Evolutionary conservation across 2,797 vertebrate species (phyloP), one percentile per base, ranked within the genome.

Genomic region (Cyclura pinguis): DNA sequence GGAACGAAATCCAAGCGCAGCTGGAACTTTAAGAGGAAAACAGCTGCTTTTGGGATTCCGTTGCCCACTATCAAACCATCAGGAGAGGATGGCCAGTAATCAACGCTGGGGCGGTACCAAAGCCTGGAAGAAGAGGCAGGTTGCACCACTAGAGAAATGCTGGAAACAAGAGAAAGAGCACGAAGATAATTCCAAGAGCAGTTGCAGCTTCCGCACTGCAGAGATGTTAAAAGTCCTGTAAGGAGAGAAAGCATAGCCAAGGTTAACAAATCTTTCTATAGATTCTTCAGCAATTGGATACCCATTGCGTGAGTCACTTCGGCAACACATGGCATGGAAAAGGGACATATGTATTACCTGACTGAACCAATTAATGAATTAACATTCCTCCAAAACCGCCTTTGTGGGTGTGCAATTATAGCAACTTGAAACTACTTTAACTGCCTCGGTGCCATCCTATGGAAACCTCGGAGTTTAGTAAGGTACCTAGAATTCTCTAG

Each of bases 11-110:
- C 98, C 98, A 98, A 98, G 98, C 96, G 98, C 98, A 99, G 99
- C 98, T 98, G 98, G 96, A 96, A 89, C 91, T 92, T 93, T 95
- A 91, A 95, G 93, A 94, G 67, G 94, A 97, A 97, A 96, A 98
- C 99, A 99, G 98, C 99, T 99, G 98, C 98, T 99, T 99, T 99
- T 99, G 99, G 99, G 99, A 99, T 99, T 99, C 99, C 99, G 99
- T 99, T 99, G 99, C 98, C 97, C 97, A 97, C 98, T 98, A 96
- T 97, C 96, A 96, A 96, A 97, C 98, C 92, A n/a, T 80, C 4
- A 1, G 10, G 7, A 6, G 86, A 22, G 67, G 50, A n/a, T 84
- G 1, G 76, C 87, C 84, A 76, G 90, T 20, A 0, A 0, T 0
- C 6, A 57, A 27, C 42, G 50, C 64, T 0, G 8, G 78, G 73